Conservation (phyloP, 2,888 invertebrate genomes). For the Zelleria hepariella region DNA sequence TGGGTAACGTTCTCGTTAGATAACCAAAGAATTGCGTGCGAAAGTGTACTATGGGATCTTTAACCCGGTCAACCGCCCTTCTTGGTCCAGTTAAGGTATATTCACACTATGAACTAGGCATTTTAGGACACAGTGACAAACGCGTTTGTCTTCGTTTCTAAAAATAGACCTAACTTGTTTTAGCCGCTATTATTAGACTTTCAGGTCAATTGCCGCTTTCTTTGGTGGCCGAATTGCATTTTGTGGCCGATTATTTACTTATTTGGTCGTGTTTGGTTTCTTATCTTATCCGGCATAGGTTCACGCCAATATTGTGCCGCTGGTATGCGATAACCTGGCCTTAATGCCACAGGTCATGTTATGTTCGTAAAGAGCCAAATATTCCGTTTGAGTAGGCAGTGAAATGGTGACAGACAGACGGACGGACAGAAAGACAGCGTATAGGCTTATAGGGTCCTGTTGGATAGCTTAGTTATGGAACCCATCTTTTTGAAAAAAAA, state of each 20-base stretch:
- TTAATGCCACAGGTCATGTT: not conserved
- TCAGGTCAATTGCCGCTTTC: not conserved
- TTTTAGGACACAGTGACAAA: not conserved
- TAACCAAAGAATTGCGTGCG: not conserved
- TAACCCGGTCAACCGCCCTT: not conserved
- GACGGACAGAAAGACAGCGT: too few species aligned
- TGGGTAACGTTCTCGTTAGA: too few species aligned
- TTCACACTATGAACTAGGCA: not conserved
- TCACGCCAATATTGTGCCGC: not conserved
- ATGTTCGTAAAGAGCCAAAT: not conserved
- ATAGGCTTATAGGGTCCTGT: too few species aligned
- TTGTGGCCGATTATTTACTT: not conserved
- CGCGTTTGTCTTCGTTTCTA: not conserved
- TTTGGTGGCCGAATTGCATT: not conserved
- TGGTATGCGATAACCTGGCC: not conserved
- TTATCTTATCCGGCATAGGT: not conserved
- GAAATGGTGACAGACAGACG: not conserved
- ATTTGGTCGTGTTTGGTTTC: not conserved
- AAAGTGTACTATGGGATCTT: not conserved
- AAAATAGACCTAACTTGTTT: not conserved
- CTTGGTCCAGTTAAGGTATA: not conserved
- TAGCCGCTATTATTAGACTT: not conserved
- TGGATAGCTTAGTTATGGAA: too few species aligned
- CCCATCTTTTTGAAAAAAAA: too few species aligned
- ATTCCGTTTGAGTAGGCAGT: not conserved